A percentile compares a stretch with the other conserved stretches of the same genome.
These are phyloP conservation scores for Agrochola lychnidis DNA, from an alignment of 2,888 invertebrate species.

Conservation along the genomic window DNA sequence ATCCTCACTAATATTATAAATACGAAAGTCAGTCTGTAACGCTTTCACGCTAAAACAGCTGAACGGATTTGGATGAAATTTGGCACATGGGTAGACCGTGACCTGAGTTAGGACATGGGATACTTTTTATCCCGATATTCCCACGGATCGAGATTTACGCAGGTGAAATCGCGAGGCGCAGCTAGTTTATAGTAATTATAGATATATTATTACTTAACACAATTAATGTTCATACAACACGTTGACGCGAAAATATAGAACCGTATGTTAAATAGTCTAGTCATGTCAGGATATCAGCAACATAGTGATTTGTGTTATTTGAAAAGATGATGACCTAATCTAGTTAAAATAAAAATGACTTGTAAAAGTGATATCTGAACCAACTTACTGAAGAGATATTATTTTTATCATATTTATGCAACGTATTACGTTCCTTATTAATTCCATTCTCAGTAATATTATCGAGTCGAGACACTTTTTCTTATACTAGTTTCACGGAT, in stretches of 20 bases:
- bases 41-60: too few species aligned
- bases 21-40: too few species aligned
- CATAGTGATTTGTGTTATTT: background rate
- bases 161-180: too few species aligned
- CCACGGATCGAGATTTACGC: too few species aligned
- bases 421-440: background rate
- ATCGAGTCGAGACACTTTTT: background rate
- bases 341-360: background rate
- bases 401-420: constrained; percentile 1
- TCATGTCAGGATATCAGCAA: background rate
- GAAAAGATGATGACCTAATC: background rate
- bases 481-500: background rate
- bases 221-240: background rate
- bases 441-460: background rate
- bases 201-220: background rate
- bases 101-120: too few species aligned
- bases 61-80: too few species aligned
- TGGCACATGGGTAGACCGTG: too few species aligned
- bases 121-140: too few species aligned
- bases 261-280: background rate
- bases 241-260: constrained; percentile 3
- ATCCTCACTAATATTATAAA: too few species aligned
- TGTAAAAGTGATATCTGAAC: background rate
- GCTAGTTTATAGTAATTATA: too few species aligned
- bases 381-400: background rate